Conservation (phyloP, 2,113 vertebrate species). For the Verasper variegatus region DNA sequence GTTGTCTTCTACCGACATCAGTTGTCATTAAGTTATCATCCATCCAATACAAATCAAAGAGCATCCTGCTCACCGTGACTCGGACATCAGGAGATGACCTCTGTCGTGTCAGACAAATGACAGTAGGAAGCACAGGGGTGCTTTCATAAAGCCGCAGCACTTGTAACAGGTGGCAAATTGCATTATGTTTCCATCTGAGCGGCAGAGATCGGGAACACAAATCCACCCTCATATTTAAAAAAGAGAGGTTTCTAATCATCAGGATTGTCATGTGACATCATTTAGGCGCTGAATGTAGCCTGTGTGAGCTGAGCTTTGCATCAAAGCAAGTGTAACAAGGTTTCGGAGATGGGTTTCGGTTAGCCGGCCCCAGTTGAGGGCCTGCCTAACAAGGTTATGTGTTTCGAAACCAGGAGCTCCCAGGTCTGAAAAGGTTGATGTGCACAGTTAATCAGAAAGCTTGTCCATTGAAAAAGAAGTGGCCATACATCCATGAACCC, state of each 20-base stretch:
- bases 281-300: conserved; percentile 78
- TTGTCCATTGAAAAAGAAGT: conserved; percentile 58
- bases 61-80: conserved; percentile 67
- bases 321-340: conserved; percentile 81
- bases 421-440: conserved; percentile 72
- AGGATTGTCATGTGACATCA: conserved; percentile 81
- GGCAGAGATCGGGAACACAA: conserved; percentile 75
- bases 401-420: conserved; percentile 72
- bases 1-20: conserved; percentile 38
- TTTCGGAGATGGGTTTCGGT: conserved; percentile 80
- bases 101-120: conserved; percentile 77
- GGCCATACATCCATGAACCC: conserved; percentile 47
- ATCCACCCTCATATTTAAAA: conserved; percentile 78
- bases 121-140: conserved; percentile 74
- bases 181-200: conserved; percentile 79
- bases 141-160: conserved; percentile 81
- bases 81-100: conserved; percentile 74
- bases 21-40: conserved; percentile 64
- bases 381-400: conserved; percentile 79
- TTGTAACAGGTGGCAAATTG: conserved; percentile 83
- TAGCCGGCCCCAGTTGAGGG: conserved; percentile 67
- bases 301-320: conserved; percentile 74
- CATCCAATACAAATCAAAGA: conserved; percentile 66
- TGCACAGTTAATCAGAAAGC: conserved; percentile 70
- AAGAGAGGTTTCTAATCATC: conserved; percentile 81